Percentiles rank a stretch among this genome's conserved stretches.
Conservation (phyloP, 2,797 vertebrate genomes). For the Tragopan temminckii region DNA sequence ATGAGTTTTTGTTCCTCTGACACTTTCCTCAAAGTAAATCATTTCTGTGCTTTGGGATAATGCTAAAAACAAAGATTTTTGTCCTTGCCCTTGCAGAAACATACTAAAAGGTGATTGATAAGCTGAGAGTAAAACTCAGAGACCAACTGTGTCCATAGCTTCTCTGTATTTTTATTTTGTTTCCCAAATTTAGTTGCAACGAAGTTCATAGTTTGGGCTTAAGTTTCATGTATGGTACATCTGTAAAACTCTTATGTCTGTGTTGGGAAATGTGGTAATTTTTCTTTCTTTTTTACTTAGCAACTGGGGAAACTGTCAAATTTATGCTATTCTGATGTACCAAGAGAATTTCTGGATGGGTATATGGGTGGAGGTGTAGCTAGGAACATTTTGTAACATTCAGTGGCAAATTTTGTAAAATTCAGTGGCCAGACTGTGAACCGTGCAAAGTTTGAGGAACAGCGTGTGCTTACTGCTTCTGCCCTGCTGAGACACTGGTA, state of each 20-base stretch:
- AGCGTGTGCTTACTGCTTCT: not conserved
- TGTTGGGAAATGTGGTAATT: not conserved
- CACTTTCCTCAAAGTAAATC: not conserved
- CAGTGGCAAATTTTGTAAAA: rapidly evolving
- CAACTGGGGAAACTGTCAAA: not conserved
- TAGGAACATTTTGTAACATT: not conserved
- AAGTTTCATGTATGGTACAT: not conserved
- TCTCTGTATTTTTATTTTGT: not conserved
- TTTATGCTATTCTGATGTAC: not conserved
- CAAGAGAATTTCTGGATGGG: not conserved
- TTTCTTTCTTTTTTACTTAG: not conserved
- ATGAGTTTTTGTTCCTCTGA: not conserved
- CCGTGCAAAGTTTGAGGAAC: not conserved
- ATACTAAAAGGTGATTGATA: not conserved
- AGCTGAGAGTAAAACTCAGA: not conserved
- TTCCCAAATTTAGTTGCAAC: not conserved
- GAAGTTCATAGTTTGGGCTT: not conserved
- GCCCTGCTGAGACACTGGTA: not conserved
- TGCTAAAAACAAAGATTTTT: not conserved
- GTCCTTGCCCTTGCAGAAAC: not conserved
- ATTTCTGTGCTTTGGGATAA: not conserved
- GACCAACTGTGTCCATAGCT: not conserved
- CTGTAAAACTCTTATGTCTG: rapidly evolving
- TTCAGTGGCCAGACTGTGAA: not conserved
- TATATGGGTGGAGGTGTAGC: not conserved